Base-by-base conservation (phyloP, 2,113 vertebrate genomes). In the Talpa occidentalis region DNA sequence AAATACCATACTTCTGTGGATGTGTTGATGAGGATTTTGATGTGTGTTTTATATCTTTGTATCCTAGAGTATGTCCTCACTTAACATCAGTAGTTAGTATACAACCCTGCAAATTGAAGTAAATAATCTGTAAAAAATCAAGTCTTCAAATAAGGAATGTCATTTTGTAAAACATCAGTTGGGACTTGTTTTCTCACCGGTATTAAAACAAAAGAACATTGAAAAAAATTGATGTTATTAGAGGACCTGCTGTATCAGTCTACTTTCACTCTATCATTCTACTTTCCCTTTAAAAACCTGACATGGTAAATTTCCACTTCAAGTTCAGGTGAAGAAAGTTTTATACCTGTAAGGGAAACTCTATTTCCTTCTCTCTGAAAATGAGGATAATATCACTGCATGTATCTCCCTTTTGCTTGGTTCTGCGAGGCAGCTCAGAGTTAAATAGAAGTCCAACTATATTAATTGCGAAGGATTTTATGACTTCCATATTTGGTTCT, bases 311-410 rank as follows among this genome's bases (percentile, higher is more conserved):
- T 42, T 67, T 86, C 79, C 82, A 30, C 32, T 66, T 49, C n/a
- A 10, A 54, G 26, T 72, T 54, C 72, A 47, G 77, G 30, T 15
- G 44, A 95, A 66, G 28, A 86, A 64, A 85, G 6, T 14, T 66
- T 69, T n/a, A 30, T 17, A 66, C 30, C 21, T 66, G 10, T 37
- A 44, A 74, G 52, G 30, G n/a, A 52, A 32, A 10, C 54, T 73
- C 86, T 26, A 64, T 62, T 77, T 76, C 40, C 32, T 84, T 35
- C 54, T 78, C 67, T 77, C 62, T 35, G 54, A 60, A 93, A 60
- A 24, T 28, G 56, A 79, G 40, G 7, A 12, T 56, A 60, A 84
- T 14, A 21, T 62, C 52, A 10, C 44, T 54, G 74, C 10, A 12
- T 4, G 17, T 62, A 24, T 22, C 64, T 95, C 52, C 32, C 62